phyloP scores from a whole-genome alignment of 1,140 invertebrate genomes.

The Solen grandis region DNA sequence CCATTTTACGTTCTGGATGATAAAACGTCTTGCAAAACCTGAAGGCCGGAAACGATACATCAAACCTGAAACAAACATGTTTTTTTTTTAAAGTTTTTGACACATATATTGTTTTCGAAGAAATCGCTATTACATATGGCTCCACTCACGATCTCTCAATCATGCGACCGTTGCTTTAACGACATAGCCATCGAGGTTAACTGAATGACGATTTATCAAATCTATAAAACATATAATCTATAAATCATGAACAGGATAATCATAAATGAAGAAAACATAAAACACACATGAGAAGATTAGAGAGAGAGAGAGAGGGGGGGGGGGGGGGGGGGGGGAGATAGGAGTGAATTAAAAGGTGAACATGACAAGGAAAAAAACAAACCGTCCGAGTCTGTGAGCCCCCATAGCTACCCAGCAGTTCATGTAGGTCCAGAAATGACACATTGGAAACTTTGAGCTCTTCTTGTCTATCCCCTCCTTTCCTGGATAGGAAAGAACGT shows the following conservation, averaged over 20 bases:
- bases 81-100: no score
- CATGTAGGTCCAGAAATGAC: slow-evolving; percentile 61
- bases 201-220: no score
- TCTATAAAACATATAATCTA: no score
- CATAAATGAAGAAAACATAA: no score
- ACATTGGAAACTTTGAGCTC: slow-evolving; percentile 49
- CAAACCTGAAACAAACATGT: slow-evolving; percentile 55
- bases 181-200: no score
- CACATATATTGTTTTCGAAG: no score
- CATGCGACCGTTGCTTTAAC: no score
- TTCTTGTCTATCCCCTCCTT: slow-evolving; percentile 45
- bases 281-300: neutral
- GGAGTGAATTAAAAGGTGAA: neutral
- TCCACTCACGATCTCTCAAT: no score
- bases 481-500: slow-evolving; percentile 57
- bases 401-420: slow-evolving; percentile 63
- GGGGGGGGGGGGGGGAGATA: neutral
- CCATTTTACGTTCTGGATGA: slow-evolving; percentile 36
- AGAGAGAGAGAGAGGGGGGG: neutral
- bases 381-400: slow-evolving; percentile 59
- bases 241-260: no score
- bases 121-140: no score
- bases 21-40: slow-evolving; percentile 53
- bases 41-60: slow-evolving; percentile 56
- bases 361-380: neutral